phyloP scores from a whole-genome alignment of 2,888 invertebrate genomes.

The Eupithecia insigniata region DNA sequence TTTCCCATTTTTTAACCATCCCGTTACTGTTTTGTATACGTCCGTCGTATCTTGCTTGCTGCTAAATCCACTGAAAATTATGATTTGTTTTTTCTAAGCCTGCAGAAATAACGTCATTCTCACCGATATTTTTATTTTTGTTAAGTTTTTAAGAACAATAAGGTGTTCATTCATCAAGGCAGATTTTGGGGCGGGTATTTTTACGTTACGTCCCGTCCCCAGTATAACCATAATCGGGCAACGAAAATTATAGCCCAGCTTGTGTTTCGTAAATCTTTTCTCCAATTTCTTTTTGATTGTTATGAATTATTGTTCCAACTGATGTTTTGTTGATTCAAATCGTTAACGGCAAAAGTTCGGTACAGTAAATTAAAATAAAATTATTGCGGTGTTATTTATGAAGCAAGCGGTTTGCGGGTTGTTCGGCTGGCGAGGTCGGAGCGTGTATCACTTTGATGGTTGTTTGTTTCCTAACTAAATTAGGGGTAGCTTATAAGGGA shows the following conservation, averaged over 20 bases:
- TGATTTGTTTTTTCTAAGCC: too few species aligned
- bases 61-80: not conserved
- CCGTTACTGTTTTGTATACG: too few species aligned
- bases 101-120: too few species aligned
- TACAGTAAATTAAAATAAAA: slow-evolving; percentile 36
- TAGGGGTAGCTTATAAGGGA: slow-evolving; percentile 1
- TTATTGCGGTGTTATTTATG: slow-evolving; percentile 37
- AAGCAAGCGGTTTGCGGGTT: slow-evolving; percentile 30
- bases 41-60: too few species aligned
- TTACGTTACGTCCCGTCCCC: not conserved
- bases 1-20: too few species aligned
- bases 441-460: slow-evolving; percentile 18
- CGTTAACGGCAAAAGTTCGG: slow-evolving; percentile 31
- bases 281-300: slow-evolving; percentile 36
- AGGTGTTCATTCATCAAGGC: not conserved
- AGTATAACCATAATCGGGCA: not conserved
- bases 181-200: not conserved
- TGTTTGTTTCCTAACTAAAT: slow-evolving; percentile 20
- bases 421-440: slow-evolving; percentile 10
- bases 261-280: slow-evolving; percentile 39
- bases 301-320: slow-evolving; percentile 37
- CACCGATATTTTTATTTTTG: too few species aligned
- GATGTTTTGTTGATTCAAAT: slow-evolving; percentile 37
- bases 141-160: too few species aligned
- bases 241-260: slow-evolving; percentile 13